These are phyloP conservation scores for Monomorium pharaonis DNA, from an alignment of 1,140 invertebrate species.

Conservation along the genomic window DNA sequence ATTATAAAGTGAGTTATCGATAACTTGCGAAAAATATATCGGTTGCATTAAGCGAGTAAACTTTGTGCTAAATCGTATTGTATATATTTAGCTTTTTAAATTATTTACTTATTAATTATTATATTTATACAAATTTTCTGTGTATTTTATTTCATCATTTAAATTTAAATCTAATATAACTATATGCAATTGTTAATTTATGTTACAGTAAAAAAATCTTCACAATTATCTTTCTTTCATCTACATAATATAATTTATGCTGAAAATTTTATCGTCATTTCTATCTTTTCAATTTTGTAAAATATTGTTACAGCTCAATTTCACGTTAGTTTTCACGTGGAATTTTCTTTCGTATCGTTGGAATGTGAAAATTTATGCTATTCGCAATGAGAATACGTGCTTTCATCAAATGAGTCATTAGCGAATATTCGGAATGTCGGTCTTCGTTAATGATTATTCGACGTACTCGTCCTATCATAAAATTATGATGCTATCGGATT, in stretches of 20 bases:
- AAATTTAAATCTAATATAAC: background rate
- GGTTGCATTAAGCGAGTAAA: background rate
- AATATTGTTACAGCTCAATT: background rate
- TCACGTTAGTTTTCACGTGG: background rate
- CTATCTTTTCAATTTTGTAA: background rate
- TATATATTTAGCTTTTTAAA: background rate
- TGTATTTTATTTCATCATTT: background rate
- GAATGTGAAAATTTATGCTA: slow-evolving; percentile 48
- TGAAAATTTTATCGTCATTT: slow-evolving; percentile 1
- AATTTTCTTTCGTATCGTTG: slow-evolving; percentile 30
- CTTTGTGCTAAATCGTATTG: background rate
- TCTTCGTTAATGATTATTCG: slow-evolving; percentile 18
- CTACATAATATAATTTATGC: background rate
- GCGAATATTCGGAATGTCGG: slow-evolving; percentile 6
- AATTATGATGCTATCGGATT: slow-evolving; percentile 21
- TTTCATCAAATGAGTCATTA: slow-evolving; percentile 52
- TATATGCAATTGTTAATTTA: background rate
- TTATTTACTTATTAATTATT: slow-evolving; percentile 6
- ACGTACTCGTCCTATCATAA: slow-evolving; percentile 6
- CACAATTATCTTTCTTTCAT: background rate
- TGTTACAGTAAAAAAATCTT: background rate
- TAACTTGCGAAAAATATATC: background rate
- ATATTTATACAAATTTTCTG: background rate
- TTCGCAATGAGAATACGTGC: slow-evolving; percentile 30
- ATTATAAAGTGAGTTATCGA: background rate